A percentile compares a stretch with the other conserved stretches of the same genome.
Evolutionary conservation across 2,113 vertebrate species (phyloP).

Genomic region (Leucopsar rothschildi): DNA sequence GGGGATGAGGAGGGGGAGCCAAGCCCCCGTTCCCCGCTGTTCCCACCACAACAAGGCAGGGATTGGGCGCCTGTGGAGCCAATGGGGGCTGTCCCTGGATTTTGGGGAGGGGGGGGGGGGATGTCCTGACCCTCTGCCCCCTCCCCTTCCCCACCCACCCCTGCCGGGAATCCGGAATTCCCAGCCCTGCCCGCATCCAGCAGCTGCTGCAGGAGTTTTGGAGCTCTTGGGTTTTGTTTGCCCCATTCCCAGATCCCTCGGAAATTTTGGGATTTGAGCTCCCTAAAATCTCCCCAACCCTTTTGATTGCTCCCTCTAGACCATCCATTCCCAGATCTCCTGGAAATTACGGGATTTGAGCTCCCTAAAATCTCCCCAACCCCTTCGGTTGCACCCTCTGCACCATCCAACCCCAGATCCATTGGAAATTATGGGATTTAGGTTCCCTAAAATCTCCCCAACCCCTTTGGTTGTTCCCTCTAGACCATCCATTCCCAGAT

Average conservation of each 20-base stretch:
- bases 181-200: fast-evolving
- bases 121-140: not conserved
- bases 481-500: no score
- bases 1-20: not conserved
- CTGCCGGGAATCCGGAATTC: not conserved
- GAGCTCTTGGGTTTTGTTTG: not conserved
- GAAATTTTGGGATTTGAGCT: no score
- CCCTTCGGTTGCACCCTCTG: no score
- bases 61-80: constrained; percentile 34
- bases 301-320: no score
- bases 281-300: no score
- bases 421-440: no score
- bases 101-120: not conserved
- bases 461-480: no score
- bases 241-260: fast-evolving
- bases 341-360: no score
- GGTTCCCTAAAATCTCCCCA: no score
- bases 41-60: constrained; percentile 29
- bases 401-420: no score
- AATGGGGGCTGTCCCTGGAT: not conserved
- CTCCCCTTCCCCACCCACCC: not conserved
- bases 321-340: no score
- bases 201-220: not conserved
- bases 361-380: no score
- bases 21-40: not conserved